A percentile compares a stretch with the other conserved stretches of the same genome.
phyloP scores from a whole-genome alignment of 2,797 vertebrate genomes.

The Acipenser ruthenus region DNA sequence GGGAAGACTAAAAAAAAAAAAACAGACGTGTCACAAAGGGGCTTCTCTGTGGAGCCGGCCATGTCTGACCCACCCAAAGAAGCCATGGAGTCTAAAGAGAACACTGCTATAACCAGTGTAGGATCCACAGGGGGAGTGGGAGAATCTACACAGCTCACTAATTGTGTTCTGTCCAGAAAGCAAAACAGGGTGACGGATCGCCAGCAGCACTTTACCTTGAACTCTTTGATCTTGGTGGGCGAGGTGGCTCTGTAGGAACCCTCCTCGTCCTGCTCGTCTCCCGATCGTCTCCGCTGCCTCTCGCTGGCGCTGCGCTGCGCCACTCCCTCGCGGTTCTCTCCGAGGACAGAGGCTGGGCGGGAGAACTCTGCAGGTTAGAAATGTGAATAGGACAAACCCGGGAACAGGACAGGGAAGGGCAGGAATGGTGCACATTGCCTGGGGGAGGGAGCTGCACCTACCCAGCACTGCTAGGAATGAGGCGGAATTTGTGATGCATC shows the following conservation, averaged over 20 bases:
- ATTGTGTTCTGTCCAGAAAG: too few species aligned
- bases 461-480: background rate
- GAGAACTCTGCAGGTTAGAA: conserved; percentile 71
- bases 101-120: too few species aligned
- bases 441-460: background rate
- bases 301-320: conserved; percentile 53
- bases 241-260: conserved; percentile 57
- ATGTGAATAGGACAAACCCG: background rate
- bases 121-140: too few species aligned
- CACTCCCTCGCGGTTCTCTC: conserved; percentile 74
- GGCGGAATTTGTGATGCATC: conserved; percentile 2
- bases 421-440: background rate
- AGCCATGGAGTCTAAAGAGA: too few species aligned
- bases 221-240: conserved; percentile 86
- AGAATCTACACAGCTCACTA: too few species aligned
- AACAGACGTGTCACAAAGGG: too few species aligned
- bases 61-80: too few species aligned
- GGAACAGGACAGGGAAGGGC: conserved; percentile 7
- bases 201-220: conserved; percentile 65
- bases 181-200: too few species aligned
- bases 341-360: conserved; percentile 76
- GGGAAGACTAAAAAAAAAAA: too few species aligned
- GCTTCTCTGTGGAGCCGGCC: too few species aligned
- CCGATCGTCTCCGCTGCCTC: conserved; percentile 46
- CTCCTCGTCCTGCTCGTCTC: conserved; percentile 63